Evolutionary conservation across 2,888 invertebrate species (phyloP), one percentile per base, ranked within the genome.

Genomic region (Rhopalosiphum nymphaeae): DNA sequence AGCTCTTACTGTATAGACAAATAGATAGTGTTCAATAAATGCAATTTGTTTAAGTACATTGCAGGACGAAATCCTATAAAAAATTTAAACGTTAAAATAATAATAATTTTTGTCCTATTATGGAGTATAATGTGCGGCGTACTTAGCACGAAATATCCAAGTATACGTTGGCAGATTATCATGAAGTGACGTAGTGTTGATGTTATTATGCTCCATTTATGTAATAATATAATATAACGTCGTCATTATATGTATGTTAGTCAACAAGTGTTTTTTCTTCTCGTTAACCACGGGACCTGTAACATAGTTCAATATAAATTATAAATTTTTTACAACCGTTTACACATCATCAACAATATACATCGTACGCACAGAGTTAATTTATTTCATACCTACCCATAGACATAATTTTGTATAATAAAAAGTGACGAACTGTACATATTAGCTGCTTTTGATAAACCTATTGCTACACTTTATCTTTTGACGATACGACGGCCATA

Each of bases 221-320:
- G 53, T 53, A 53, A 42, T 78, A n/a, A 67, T 36, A 78, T 78
- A 78, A 78, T 21, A 42, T 78, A 78, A 42, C 78, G 21, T 78
- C 78, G 36, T 78, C 78, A 42, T 78, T 78, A 78, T 78, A 42
- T n/a, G 78, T 78, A 78, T 21, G 78, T 36, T 78, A 78, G 78
- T 78, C 78, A 78, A 78, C 78, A 78, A 78, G 78, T 78, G 78
- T 78, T 78, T 78, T 78, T 78, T 78, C 78, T 78, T 78, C 36
- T 78, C 36, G 78, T 78, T 78, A 36, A 78, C 78, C 36, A 36
- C 78, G 78, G 36, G 78, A 78, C 78, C 78, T 78, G 78, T 78
- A 78, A 36, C 78, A 36, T 42, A 61, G 78, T 78, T 78, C 36
- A 21, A 78, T 78, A 42, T 78, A 78, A 78, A 78, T 78, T 78